Conservation (phyloP, 1,140 invertebrate genomes). For the Chionoecetes opilio region DNA sequence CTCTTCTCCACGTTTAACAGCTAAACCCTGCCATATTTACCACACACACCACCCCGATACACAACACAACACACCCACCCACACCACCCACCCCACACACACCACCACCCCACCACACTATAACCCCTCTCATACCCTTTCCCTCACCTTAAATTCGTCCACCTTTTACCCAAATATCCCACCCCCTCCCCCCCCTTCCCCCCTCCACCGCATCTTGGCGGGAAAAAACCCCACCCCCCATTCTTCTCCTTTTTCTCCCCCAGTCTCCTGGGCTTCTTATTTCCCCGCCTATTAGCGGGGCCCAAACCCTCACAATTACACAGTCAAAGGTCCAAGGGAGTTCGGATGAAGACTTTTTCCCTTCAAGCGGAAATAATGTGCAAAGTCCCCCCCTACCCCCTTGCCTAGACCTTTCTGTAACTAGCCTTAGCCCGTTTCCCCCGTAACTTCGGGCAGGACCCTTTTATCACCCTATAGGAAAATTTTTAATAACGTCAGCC, state of each 20-base stretch:
- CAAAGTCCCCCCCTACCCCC: conserved; percentile 37
- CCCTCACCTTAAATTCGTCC: neutral
- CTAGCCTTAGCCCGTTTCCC: neutral
- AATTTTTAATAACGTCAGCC: neutral
- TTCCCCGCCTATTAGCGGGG: too few species aligned
- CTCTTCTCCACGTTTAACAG: neutral
- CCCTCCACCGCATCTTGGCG: too few species aligned
- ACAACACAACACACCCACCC: neutral
- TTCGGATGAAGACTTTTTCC: conserved; percentile 65
- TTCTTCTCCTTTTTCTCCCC: neutral
- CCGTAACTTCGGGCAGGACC: neutral
- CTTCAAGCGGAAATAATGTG: conserved; percentile 64
- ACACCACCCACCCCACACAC: neutral
- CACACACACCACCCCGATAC: neutral
- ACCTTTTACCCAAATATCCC: neutral
- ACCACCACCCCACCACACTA: neutral
- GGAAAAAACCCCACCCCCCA: too few species aligned
- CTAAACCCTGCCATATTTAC: conserved; percentile 9
- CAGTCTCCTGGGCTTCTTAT: conserved; percentile 13
- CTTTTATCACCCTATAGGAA: conserved; percentile 46
- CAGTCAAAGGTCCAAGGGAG: conserved; percentile 58
- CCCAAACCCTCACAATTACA: conserved; percentile 68
- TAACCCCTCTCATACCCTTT: neutral
- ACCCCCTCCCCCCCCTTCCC: neutral
- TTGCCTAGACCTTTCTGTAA: neutral